Base-by-base conservation (phyloP, 2,797 vertebrate genomes). In the Odontamblyopus lacepedii region DNA sequence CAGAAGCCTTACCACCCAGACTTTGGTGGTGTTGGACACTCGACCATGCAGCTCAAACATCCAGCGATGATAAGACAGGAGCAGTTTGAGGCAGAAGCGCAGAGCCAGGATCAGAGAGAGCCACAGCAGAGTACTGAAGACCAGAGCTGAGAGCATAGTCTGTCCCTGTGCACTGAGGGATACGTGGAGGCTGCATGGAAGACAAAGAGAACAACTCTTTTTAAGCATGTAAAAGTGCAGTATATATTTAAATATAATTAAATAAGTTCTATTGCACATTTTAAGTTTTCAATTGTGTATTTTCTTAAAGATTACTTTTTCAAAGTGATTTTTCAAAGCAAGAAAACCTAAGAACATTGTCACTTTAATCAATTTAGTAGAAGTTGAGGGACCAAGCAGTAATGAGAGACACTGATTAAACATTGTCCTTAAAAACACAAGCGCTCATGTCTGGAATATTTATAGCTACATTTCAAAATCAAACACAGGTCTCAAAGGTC, bases 21-120 rank as follows among this genome's bases (percentile, higher is more conserved):
- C 82, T 91, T 94, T 95, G 29, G 95, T 96, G 81, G 90, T 90
- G 26, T 90, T 91, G 55, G 95, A 95, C 53, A 95, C 75, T 18
- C 84, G 81, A 30, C 95, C 95, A 2, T 94, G 94, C 73, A 93
- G 90, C 75, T 95, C 94, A 0, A 94, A 94, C 86, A 96, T 95
- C 95, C 95, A 96, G 55, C 89, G 93, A 48, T 96, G 95, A 79
- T 96, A 96, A 53, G 95, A 95, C 44, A 96, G 91, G 9, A 96
- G 91, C 73, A 94, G 84, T 76, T 93, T 94, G 61, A 96, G 92
- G 67, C 94, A 95, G 82, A 95, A 90, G 1, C 95, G 88, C 61
- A 96, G 94, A 0, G 94, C 91, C 23, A 95, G 91, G 86, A 96
- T 94, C 72, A 96, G 90, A 12, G 94, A 93, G 62, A 94, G 91